Evolutionary conservation across 2,888 invertebrate genomes (phyloP), one percentile per base, ranked within the genome.

Genomic region (Empis stercorea): DNA sequence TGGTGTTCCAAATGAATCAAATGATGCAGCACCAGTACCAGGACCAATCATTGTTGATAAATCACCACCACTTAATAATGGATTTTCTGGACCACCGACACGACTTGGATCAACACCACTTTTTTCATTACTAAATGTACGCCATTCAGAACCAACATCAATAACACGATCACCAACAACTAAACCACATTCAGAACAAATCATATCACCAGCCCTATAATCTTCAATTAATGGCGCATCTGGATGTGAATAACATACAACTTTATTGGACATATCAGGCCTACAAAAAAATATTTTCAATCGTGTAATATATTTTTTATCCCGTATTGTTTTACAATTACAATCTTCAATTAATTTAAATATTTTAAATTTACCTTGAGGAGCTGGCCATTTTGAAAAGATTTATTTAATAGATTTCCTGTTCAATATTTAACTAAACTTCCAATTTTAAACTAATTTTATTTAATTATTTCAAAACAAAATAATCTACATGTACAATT

Each of bases 111-210:
- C 99, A 0, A 89, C 91, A 10, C 92, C 88, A 46, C 86, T 84
- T 63, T 95, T 96, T 65, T 99, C 99, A 67, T 97, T 99, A 62
- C 94, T 95, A 71, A 99, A 99, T 50, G 97, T 99, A 66, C 99
- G 79, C 99, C 99, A 99, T 71, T 99, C 99, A 4, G 97, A 96
- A 32, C 99, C 96, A n/a, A 99, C 99, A 71, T 99, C 99, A 55
- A 99, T 95, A 1, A 99, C 94, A 64, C 96, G 93, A 73, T 99
- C 99, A 13, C 99, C 99, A 20, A 99, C 97, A 44, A 99, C 99
- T 49, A 99, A 77, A n/a, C 99, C 99, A 74, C 99, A 99, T 73
- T 95, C 94, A 27, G 96, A 91, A 68, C 99, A 99, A 61, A 99
- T 94, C 79, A 95, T 89, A 73, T 99, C 99, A 32, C 99, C 34